A percentile compares a stretch with the other conserved stretches of the same genome.
phyloP scores from a whole-genome alignment of 2,888 invertebrate species.

The Metopia argyrocephala region DNA sequence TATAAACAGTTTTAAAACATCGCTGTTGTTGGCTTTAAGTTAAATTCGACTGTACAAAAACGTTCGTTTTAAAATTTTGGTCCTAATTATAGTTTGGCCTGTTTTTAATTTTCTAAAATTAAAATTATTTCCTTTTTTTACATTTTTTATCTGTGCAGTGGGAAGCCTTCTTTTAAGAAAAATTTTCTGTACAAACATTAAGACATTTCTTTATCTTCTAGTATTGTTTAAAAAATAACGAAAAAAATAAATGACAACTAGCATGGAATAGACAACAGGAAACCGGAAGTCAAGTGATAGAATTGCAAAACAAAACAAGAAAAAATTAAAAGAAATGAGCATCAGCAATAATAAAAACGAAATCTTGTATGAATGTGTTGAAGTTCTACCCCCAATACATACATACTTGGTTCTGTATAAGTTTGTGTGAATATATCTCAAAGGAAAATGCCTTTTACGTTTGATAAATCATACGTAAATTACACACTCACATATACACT shows the following conservation, averaged over 20 bases:
- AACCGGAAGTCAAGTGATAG: slow-evolving; percentile 54
- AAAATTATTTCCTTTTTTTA: too few species aligned
- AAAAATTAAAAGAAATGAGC: slow-evolving; percentile 1
- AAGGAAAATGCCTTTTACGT: slow-evolving; percentile 27
- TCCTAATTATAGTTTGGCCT: too few species aligned
- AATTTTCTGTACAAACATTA: background rate
- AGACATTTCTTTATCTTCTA: slow-evolving; percentile 14
- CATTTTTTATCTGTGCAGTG: background rate
- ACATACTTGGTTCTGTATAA: background rate
- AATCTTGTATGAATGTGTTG: slow-evolving; percentile 26
- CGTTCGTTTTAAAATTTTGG: too few species aligned
- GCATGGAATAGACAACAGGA: slow-evolving; percentile 55
- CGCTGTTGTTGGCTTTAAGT: too few species aligned
- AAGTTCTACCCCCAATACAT: background rate
- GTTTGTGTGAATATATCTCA: background rate
- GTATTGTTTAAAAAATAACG: background rate
- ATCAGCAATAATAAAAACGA: background rate
- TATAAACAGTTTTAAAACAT: too few species aligned
- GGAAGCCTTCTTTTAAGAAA: background rate
- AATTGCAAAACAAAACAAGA: background rate
- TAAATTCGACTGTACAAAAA: too few species aligned
- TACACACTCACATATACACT: background rate
- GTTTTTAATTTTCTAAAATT: too few species aligned
- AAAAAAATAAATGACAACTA: slow-evolving; percentile 38
- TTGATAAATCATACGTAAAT: slow-evolving; percentile 29